Base-by-base conservation (phyloP, 2,797 vertebrate species). In the Coendou prehensilis region DNA sequence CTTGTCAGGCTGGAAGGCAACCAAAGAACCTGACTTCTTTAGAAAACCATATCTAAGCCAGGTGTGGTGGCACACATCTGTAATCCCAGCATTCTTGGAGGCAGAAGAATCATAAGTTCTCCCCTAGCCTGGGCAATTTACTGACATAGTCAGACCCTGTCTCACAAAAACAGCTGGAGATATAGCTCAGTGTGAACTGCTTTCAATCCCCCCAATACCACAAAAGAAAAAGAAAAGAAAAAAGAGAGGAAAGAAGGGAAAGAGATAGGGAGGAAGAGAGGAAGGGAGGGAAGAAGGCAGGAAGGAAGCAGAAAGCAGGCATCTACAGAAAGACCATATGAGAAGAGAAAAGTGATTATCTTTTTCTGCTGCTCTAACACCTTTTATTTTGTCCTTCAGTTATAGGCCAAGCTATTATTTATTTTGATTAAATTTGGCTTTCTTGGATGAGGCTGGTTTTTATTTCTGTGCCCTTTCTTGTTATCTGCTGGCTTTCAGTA, bases 381-480 rank as follows among this genome's bases (percentile, higher is more conserved):
- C 73, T 91, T 95, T 89, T 17, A 2, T 89, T 85, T 71, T 61
- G 1, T 57, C 63, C 56, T 79, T 86, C 23, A 22, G 22, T 61
- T 67, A 4, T 18, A 59, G 64, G 5, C 30, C 61, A 89, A 52
- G 47, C 8, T 67, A 54, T 54, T 54, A 13, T 54, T 54, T 54
- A 13, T 82, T 97, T 93, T 14, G 2, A 59, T 52, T 61, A 47
- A 91, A 85, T 28, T 9, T 81, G 83, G 13, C 56, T 80, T 94
- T 56, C 64, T 93, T 30, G 11, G 26, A 47, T 57, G 41, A 71
- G 10, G 10, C 9, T 73, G 15, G 18, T 15, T 95, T 76, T 78
- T 82, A 41, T 73, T 9, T 81, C 9, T n/a, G 0, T 63, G 6
- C 14, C 0, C 11, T 83, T 69, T 73, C 41, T 63, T 23, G 15